phyloP scores from a whole-genome alignment of 2,113 vertebrate species.

The Muntiacus muntjak region DNA sequence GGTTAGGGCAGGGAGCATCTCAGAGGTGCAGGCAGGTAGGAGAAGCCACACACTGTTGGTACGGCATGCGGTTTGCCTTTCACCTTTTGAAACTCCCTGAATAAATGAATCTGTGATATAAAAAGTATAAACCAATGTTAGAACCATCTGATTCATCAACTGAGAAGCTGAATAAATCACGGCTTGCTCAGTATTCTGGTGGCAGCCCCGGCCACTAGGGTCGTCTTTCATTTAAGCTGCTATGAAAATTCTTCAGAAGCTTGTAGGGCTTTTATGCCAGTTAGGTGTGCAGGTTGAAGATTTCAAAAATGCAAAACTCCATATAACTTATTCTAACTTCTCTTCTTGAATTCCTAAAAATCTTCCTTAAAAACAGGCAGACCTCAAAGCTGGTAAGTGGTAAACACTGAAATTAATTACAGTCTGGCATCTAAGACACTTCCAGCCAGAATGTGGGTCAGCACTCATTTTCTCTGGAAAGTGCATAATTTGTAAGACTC shows the following conservation, averaged over 20 bases:
- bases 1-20: not conserved
- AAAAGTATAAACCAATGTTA: constrained; percentile 44
- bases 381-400: not conserved
- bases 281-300: not conserved
- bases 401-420: constrained; percentile 19
- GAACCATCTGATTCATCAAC: constrained; percentile 50
- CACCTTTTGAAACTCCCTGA: constrained; percentile 7
- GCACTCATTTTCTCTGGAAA: constrained; percentile 5
- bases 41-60: not conserved
- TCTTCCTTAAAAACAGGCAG: not conserved
- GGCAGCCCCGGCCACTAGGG: not conserved
- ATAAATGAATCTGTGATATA: constrained; percentile 41
- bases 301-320: constrained; percentile 44
- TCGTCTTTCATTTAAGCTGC: not conserved
- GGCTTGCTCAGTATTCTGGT: constrained; percentile 11
- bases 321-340: not conserved
- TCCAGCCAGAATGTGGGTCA: not conserved
- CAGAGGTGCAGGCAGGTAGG: fast-evolving
- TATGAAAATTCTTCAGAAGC: constrained; percentile 51
- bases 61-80: not conserved
- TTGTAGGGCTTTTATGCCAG: not conserved
- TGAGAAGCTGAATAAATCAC: constrained; percentile 43
- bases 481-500: not conserved
- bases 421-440: not conserved
- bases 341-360: constrained; percentile 41